Conservation (phyloP, 2,888 invertebrate genomes). For the Tetragonula carbonaria region DNA sequence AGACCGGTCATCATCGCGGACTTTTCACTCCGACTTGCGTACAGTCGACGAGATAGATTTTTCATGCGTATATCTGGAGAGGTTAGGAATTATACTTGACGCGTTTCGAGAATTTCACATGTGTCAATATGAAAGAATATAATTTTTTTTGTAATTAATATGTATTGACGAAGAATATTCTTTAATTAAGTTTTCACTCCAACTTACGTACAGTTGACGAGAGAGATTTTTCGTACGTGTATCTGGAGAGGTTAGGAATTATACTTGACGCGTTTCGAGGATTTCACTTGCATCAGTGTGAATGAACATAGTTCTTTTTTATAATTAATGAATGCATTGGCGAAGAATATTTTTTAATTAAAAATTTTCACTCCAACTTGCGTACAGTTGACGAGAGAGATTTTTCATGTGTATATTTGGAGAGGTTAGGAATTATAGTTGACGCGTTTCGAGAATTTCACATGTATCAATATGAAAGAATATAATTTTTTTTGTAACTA, state of each 20-base stretch:
- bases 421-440: neutral
- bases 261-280: neutral
- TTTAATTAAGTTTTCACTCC: conserved; percentile 23
- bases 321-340: too few relatives aligned
- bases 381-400: neutral
- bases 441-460: neutral
- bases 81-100: neutral
- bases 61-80: neutral
- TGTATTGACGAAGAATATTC: too few relatives aligned
- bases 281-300: neutral
- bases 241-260: neutral
- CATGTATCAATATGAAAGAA: too few relatives aligned
- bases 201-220: neutral
- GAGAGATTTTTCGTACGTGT: neutral
- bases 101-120: neutral
- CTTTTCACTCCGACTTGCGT: conserved; percentile 34
- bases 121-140: too few relatives aligned
- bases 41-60: neutral
- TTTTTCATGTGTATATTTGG: neutral
- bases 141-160: too few relatives aligned
- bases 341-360: too few relatives aligned
- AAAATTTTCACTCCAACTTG: conserved; percentile 29
- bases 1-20: conserved; percentile 23
- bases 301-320: too few relatives aligned
- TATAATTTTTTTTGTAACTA: too few relatives aligned